Evolutionary conservation across 2,797 vertebrate genomes (phyloP).

Genomic region (Loris lydekkerianus): DNA sequence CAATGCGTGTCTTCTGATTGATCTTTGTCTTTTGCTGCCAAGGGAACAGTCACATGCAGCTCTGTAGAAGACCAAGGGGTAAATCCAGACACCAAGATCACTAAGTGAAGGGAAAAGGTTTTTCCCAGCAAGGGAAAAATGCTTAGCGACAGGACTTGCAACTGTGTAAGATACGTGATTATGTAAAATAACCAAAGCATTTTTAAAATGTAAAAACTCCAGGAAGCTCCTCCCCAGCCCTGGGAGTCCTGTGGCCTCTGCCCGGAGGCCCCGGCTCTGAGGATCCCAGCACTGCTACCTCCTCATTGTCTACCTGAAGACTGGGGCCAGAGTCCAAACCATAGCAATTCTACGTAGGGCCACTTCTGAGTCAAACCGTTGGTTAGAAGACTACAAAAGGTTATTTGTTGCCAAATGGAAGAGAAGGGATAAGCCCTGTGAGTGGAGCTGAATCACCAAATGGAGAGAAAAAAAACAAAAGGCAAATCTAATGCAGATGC

Average conservation of each 20-base stretch:
- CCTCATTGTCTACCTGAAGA: constrained; percentile 39
- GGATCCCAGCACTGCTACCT: background rate
- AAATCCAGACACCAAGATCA: background rate
- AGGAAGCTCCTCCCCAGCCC: background rate
- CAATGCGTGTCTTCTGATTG: fast-evolving
- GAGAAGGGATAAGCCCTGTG: constrained; percentile 78
- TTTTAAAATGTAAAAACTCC: background rate
- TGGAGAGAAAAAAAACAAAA: constrained; percentile 59
- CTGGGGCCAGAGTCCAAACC: constrained; percentile 29
- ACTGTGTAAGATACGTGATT: background rate
- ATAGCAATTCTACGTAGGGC: constrained; percentile 47
- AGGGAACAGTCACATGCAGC: background rate
- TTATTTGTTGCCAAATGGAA: constrained; percentile 76
- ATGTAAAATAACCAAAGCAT: background rate
- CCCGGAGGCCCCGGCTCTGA: background rate
- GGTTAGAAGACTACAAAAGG: constrained; percentile 80
- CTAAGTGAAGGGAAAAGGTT: background rate
- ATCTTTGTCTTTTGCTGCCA: fast-evolving
- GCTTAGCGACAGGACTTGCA: background rate
- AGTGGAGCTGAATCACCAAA: constrained; percentile 71
- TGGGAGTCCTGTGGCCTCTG: background rate
- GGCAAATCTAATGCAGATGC: background rate
- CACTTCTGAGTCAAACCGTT: constrained; percentile 71
- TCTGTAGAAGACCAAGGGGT: background rate
- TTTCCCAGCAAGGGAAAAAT: background rate